Conservation (phyloP, 2,888 invertebrate species). For the Matsumyia berberina region DNA sequence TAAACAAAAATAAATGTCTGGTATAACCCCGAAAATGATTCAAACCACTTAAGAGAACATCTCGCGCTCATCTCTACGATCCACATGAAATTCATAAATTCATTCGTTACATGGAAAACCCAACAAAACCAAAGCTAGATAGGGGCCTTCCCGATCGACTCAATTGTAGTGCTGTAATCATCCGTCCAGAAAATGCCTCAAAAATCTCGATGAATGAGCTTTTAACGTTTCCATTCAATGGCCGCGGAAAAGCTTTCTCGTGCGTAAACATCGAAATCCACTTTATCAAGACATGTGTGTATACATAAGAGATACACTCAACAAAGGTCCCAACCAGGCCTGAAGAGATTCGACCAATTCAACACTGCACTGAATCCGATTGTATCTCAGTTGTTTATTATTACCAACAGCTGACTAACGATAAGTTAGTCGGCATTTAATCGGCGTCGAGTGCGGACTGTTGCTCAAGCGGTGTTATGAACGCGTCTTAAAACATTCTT, state of each 20-base stretch:
- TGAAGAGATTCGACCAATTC: slow-evolving; percentile 47
- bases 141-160: background rate
- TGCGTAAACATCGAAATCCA: slow-evolving; percentile 1
- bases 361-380: slow-evolving; percentile 39
- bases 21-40: slow-evolving; percentile 1
- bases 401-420: slow-evolving; percentile 64
- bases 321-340: slow-evolving; percentile 24
- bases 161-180: background rate
- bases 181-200: background rate
- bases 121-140: background rate
- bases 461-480: slow-evolving; percentile 44
- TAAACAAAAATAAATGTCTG: background rate
- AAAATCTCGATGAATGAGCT: background rate
- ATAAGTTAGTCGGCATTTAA: slow-evolving; percentile 71
- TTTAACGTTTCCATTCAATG: slow-evolving; percentile 6
- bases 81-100: background rate
- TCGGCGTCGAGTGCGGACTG: slow-evolving; percentile 68
- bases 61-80: background rate
- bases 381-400: slow-evolving; percentile 59
- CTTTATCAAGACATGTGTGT: slow-evolving; percentile 12
- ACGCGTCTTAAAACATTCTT: slow-evolving; percentile 18
- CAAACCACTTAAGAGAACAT: background rate
- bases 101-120: background rate
- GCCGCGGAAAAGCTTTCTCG: slow-evolving; percentile 9
- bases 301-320: slow-evolving; percentile 25